Evolutionary conservation across 2,797 vertebrate species (phyloP).

Genomic region (Acrossocheilus wenchowensis): DNA sequence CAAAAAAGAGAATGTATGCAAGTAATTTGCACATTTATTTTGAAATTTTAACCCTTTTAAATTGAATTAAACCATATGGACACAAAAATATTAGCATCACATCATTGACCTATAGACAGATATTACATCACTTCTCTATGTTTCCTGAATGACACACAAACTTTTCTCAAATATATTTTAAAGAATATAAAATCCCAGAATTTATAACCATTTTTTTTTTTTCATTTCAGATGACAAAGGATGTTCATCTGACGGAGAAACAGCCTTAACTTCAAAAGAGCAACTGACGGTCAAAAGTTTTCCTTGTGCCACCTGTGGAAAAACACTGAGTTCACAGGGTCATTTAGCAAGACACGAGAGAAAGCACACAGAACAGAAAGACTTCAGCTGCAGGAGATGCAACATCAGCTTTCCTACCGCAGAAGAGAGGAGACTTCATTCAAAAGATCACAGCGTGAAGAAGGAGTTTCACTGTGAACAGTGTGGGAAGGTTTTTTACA

Average conservation of each 20-base stretch:
- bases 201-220: neutral
- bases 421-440: neutral
- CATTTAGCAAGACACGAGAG: neutral
- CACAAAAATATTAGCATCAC: too few species aligned
- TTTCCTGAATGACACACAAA: too few species aligned
- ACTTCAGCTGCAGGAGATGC: constrained; percentile 15
- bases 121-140: too few species aligned
- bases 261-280: neutral
- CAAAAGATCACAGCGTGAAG: constrained; percentile 25
- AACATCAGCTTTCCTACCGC: neutral
- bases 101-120: too few species aligned
- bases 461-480: constrained; percentile 26
- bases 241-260: neutral
- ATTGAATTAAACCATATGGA: too few species aligned
- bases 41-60: too few species aligned
- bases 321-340: neutral
- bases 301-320: neutral
- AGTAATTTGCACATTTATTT: too few species aligned
- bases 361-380: neutral
- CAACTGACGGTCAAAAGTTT: neutral
- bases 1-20: neutral
- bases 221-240: neutral
- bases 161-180: too few species aligned
- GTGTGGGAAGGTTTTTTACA: constrained; percentile 39
- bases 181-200: too few species aligned